Conservation (phyloP, 2,888 invertebrate genomes). For the Epinotia brunnichana region DNA sequence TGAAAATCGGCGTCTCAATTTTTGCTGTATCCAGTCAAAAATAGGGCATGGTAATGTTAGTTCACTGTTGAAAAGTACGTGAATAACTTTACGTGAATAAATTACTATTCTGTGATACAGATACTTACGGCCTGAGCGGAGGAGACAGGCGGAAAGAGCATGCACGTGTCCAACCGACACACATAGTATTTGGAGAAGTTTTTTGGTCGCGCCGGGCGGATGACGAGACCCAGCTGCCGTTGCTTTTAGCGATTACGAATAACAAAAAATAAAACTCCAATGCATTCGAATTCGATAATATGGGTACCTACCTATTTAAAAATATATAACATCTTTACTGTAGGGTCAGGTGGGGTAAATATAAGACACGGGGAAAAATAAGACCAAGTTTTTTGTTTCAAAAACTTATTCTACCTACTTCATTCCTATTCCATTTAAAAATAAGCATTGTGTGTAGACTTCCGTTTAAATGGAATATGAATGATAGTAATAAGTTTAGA, state of each 20-base stretch:
- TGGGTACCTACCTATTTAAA: not conserved
- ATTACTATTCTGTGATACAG: not conserved
- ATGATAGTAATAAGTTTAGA: no score
- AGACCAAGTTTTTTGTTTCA: no score
- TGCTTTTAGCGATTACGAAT: conserved; percentile 37
- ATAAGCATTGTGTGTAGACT: no score
- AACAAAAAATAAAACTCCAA: conserved; percentile 17
- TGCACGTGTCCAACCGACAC: conserved; percentile 7
- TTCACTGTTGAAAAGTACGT: not conserved
- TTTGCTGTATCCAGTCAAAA: no score
- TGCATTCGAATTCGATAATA: conserved; percentile 1
- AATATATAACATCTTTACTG: not conserved
- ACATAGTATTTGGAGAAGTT: conserved; percentile 16
- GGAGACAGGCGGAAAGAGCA: conserved; percentile 3
- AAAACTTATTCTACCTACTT: no score
- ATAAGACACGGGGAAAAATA: no score
- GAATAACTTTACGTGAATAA: not conserved
- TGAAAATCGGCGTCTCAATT: no score
- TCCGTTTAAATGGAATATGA: no score
- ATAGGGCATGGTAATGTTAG: not conserved
- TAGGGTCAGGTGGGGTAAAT: no score
- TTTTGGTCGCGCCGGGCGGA: conserved; percentile 25
- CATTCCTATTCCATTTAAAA: no score
- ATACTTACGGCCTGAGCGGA: not conserved
- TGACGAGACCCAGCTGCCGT: conserved; percentile 46